Base-by-base conservation (phyloP, 2,888 invertebrate species). In the Phengaris arion region DNA sequence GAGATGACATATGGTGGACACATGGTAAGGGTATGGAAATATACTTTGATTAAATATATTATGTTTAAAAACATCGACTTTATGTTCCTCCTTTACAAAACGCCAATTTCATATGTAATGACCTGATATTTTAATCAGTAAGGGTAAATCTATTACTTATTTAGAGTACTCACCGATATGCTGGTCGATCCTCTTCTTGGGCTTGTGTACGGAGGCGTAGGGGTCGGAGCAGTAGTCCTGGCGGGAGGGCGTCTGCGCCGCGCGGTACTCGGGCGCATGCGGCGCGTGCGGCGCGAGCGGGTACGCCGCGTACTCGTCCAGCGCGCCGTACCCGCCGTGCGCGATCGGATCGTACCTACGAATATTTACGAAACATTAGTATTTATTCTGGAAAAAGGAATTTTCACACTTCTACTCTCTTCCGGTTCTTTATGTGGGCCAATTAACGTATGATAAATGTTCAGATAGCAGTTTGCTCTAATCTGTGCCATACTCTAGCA, bases 191-290 rank as follows among this genome's bases (percentile, higher is more conserved):
- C 97, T 95, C 90, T 97, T 98, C 94, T 97, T 97, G 81, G 97
- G 97, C 92, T 98, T 98, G 89, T 97, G 97, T 81, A 98, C 97
- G 79, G 97, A 96, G 79, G 97, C 97, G 91, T 98, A 98, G 8
- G 97, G 97, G 93, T 98, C 97, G 81, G 96, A 96, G 94, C 97
- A 96, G 93, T 97, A 97, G 89, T 97, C 97, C 93, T 97, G 97
- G 79, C 97, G 95, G 85, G 97, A 97, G 80, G 97, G 96, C 92
- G 96, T 97, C 92, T 97, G 97, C 85, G 96, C 96, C 84, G 95
- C 95, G 84, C 96, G 94, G 90, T 94, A 86, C 89, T 94, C 95
- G 82, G 94, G 94, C 84, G 83, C 84, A 54, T 88, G 98, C 97
- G 92, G 97, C 83, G 84, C 83, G 82, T 97, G 97, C 77, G 97